These are phyloP conservation scores for Zingel zingel DNA, from an alignment of 2,113 vertebrate species.

Conservation along the genomic window DNA sequence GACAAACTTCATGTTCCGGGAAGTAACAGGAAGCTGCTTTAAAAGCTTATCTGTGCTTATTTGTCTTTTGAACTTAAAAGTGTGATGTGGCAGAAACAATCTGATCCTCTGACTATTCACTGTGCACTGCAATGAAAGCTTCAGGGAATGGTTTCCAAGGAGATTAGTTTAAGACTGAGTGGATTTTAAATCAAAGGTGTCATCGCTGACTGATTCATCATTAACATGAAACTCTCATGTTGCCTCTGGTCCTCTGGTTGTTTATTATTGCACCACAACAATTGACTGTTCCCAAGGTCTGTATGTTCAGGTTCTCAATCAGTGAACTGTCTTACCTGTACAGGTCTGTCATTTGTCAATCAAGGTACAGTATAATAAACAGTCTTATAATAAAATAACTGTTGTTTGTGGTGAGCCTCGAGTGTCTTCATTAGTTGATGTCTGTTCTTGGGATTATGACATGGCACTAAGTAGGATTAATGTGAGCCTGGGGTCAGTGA, in stretches of 20 bases:
- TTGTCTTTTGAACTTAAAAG: conserved; percentile 15
- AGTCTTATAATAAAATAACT: not conserved
- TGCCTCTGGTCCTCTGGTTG: not conserved
- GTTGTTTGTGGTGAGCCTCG: conserved; percentile 29
- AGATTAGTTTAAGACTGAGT: conserved; percentile 29
- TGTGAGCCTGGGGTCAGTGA: conserved; percentile 47
- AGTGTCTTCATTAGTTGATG: conserved; percentile 71
- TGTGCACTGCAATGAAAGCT: conserved; percentile 22
- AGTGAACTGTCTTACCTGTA: not conserved
- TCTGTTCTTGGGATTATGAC: conserved; percentile 64
- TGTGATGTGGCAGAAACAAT: conserved; percentile 26
- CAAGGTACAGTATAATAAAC: too few species aligned
- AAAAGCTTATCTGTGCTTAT: not conserved
- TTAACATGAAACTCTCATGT: not conserved
- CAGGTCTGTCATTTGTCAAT: not conserved
- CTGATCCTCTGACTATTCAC: conserved; percentile 35
- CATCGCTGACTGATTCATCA: not conserved
- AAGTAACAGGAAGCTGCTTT: conserved; percentile 1
- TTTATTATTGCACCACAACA: not conserved
- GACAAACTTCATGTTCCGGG: not conserved
- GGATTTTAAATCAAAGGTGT: conserved; percentile 27
- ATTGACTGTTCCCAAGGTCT: not conserved
- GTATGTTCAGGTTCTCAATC: not conserved
- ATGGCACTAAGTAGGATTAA: conserved; percentile 64
- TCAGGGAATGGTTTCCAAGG: not conserved